Base-by-base conservation (phyloP, 2,113 vertebrate genomes). In the Hypanus sabinus region DNA sequence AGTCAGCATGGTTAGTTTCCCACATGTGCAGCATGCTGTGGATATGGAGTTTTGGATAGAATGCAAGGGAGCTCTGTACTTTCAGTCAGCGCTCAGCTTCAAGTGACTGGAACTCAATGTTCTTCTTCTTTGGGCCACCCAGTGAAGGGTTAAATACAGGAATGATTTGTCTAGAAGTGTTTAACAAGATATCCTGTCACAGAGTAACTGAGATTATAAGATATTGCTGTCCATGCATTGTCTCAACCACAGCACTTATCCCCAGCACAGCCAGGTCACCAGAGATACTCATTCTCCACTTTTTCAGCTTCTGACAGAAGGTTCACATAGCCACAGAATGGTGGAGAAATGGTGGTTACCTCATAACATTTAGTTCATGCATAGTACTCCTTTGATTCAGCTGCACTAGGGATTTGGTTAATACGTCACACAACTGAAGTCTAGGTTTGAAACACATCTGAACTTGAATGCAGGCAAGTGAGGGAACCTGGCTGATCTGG, bases 61-160 rank as follows among this genome's bases (percentile, higher is more conserved):
- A 18, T 0, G 33, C 62, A 65, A 65, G 30, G 60, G 14, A 90
- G n/a, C 60, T 27, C n/a, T 88, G 12, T 90, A 60, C 85, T 62
- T 33, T 12, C 57, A 7, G 18, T 33, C 60, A 65, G 8, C 27
- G 6, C n/a, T 90, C 24, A 65, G 60, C n/a, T 62, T 62, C 57
- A 14, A 88, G 60, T 65, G 33, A 90, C 27, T 16, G 65, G 60
- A 65, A 65, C 62, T 87, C 55, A 90, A 60, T 33, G 5, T 60
- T 30, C n/a, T 60, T 30, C n/a, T 88, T 14, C 65, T 57, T 57
- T n/a, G 12, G 57, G 57, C 57, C 57, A 30, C 27, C 85, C 85
- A 65, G 85, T n/a, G 62, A 90, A 90, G 85, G 60, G 60, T 90
- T 90, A 90, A 90, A 65, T 90, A 33, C 27, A 68, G 60, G 60